phyloP scores from a whole-genome alignment of 1,140 invertebrate genomes.

The Platyscapa corneri region DNA sequence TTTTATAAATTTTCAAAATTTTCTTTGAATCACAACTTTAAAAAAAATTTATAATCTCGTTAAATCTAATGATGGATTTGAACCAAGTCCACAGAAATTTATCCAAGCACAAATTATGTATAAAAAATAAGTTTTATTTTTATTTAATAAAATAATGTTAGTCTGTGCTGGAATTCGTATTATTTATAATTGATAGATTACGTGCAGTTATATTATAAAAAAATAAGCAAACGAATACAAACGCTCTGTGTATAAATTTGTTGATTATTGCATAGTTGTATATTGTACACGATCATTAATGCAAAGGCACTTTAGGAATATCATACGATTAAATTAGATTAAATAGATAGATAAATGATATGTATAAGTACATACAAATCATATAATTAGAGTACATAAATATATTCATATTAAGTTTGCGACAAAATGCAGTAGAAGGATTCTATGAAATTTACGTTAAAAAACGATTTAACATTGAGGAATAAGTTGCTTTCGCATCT shows the following conservation, averaged over 20 bases:
- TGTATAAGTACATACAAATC: conserved; percentile 9
- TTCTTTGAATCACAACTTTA: too few species aligned
- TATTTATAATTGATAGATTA: not conserved
- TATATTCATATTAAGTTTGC: conserved; percentile 23
- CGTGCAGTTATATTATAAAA: not conserved
- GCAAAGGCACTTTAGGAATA: conserved; percentile 48
- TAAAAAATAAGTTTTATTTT: too few species aligned
- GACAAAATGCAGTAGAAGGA: not conserved
- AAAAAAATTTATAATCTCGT: too few species aligned
- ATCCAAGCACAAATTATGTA: too few species aligned
- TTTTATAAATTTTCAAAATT: too few species aligned
- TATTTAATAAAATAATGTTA: too few species aligned
- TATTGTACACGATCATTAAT: conserved; percentile 50
- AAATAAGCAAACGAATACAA: not conserved
- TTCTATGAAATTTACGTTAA: not conserved
- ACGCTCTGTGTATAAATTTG: conserved; percentile 54
- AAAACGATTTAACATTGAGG: conserved; percentile 12
- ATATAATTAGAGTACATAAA: conserved; percentile 7
- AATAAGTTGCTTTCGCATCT: conserved; percentile 23
- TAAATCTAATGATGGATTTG: too few species aligned
- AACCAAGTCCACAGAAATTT: too few species aligned
- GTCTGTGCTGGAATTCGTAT: too few species aligned
- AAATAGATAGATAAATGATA: conserved; percentile 45
- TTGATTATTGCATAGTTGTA: conserved; percentile 62
- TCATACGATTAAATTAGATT: conserved; percentile 30